Evolutionary conservation across 2,113 vertebrate species (phyloP).

Genomic region (Aythya baeri): DNA sequence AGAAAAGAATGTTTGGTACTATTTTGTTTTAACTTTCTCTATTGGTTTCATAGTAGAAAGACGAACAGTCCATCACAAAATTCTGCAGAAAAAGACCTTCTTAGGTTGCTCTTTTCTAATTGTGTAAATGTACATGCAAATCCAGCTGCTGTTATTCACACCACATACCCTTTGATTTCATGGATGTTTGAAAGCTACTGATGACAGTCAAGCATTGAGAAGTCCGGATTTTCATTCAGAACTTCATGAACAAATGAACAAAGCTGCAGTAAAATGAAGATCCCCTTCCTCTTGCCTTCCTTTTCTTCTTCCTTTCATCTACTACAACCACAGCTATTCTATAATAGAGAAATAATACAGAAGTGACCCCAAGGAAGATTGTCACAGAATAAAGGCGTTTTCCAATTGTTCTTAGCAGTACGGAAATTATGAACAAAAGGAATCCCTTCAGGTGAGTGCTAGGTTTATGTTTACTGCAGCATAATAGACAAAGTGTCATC

Average conservation of each 20-base stretch:
- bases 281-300: neutral
- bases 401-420: neutral
- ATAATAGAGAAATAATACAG: neutral
- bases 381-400: neutral
- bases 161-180: neutral
- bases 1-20: slow-evolving; percentile 6
- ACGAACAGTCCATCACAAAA: neutral
- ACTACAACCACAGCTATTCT: neutral
- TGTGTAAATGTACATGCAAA: neutral
- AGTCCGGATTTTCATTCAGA: neutral
- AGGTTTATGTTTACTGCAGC: neutral
- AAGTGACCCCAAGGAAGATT: neutral
- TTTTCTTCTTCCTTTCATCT: neutral
- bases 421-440: neutral
- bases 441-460: neutral
- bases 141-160: neutral
- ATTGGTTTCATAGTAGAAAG: neutral
- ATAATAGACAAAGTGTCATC: neutral
- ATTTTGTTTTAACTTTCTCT: slow-evolving; percentile 20
- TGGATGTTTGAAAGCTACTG: neutral
- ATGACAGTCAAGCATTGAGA: neutral
- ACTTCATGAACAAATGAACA: neutral
- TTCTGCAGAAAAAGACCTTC: neutral
- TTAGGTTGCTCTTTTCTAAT: neutral
- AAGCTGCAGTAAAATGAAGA: neutral